phyloP scores from a whole-genome alignment of 1,140 invertebrate genomes.

The Melipona quadrifasciata region DNA sequence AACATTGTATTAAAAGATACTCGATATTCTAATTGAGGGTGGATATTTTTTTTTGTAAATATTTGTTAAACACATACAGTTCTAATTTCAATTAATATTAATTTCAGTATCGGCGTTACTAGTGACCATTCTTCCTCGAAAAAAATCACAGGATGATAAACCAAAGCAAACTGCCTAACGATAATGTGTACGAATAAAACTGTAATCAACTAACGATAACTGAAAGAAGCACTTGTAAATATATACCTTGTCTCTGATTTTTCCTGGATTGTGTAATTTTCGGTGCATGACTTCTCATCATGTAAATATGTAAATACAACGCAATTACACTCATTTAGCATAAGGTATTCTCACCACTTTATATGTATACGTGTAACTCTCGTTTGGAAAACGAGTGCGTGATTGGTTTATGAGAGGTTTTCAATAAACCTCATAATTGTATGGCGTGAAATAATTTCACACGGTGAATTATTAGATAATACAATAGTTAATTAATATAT shows the following conservation, averaged over 20 bases:
- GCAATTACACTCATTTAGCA: constrained; percentile 17
- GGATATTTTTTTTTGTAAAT: too few species aligned
- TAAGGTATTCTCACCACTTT: constrained; percentile 16
- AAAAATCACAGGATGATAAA: constrained; percentile 37
- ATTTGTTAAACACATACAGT: too few species aligned
- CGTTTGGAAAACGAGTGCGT: background rate
- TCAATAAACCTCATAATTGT: constrained; percentile 12
- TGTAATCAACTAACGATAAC: background rate
- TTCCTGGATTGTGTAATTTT: constrained; percentile 22
- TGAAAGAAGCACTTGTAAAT: constrained; percentile 39
- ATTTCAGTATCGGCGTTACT: constrained; percentile 67
- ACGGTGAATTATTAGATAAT: background rate
- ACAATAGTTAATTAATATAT: background rate
- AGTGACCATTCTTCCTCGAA: constrained; percentile 63
- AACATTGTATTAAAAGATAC: too few species aligned
- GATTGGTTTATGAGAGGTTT: constrained; percentile 21
- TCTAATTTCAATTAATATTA: background rate
- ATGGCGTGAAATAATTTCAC: background rate
- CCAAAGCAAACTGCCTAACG: constrained; percentile 34
- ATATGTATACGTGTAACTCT: background rate
- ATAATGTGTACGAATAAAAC: background rate
- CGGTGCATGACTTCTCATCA: constrained; percentile 31
- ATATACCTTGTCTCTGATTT: background rate
- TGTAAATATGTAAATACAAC: constrained; percentile 57
- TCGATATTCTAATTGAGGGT: too few species aligned